Conservation (phyloP, 1,140 invertebrate species). For the Lucilia sericata region DNA sequence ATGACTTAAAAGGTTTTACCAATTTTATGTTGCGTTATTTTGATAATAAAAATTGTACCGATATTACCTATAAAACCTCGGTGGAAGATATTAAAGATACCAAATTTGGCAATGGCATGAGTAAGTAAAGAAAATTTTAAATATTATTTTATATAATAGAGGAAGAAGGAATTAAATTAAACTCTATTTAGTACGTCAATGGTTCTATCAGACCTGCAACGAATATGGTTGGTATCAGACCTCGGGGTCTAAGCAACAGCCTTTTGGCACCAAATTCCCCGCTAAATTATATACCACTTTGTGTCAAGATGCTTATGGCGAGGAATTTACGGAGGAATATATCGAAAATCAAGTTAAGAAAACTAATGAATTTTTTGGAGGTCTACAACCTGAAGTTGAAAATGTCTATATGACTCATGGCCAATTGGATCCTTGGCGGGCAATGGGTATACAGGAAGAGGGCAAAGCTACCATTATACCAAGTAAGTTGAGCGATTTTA, state of each 20-base stretch:
- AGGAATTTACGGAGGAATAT: slow-evolving; percentile 54
- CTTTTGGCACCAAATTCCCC: slow-evolving; percentile 74
- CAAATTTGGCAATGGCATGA: slow-evolving; percentile 53
- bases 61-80: slow-evolving; percentile 59
- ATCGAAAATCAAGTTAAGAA: slow-evolving; percentile 65
- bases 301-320: slow-evolving; percentile 77
- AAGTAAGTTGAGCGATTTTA: slow-evolving; percentile 48
- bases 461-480: slow-evolving; percentile 59
- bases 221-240: slow-evolving; percentile 83
- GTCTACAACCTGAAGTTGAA: slow-evolving; percentile 70
- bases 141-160: too few relatives aligned
- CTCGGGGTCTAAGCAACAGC: slow-evolving; percentile 71
- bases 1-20: slow-evolving; percentile 56
- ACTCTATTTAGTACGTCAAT: slow-evolving; percentile 69
- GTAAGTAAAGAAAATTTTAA: slow-evolving; percentile 49
- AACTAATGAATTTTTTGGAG: slow-evolving; percentile 75
- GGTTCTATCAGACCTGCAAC: slow-evolving; percentile 81
- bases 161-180: too few relatives aligned
- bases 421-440: slow-evolving; percentile 75
- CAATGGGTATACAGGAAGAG: slow-evolving; percentile 70
- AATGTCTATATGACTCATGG: slow-evolving; percentile 77
- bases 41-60: slow-evolving; percentile 48
- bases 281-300: slow-evolving; percentile 72
- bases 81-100: slow-evolving; percentile 52
- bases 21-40: slow-evolving; percentile 56